Evolutionary conservation across 2,113 vertebrate genomes (phyloP).

Genomic region (Thunnus thynnus): DNA sequence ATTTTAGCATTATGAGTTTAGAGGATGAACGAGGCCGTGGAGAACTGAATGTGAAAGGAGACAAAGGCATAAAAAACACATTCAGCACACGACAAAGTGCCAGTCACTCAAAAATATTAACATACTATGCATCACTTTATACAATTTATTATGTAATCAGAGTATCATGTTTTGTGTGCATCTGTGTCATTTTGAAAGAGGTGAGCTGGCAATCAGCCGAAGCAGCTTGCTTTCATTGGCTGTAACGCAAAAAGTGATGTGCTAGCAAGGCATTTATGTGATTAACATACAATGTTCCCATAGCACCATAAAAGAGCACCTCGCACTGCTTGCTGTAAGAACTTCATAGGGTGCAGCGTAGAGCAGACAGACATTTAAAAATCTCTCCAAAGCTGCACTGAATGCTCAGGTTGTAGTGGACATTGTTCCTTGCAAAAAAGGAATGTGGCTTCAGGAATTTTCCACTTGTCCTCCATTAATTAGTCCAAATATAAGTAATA

Average conservation of each 20-base stretch:
- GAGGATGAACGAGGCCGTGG: slow-evolving; percentile 89
- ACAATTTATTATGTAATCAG: slow-evolving; percentile 22
- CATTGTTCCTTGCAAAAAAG: neutral
- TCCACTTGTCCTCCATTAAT: no score
- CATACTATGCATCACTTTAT: slow-evolving; percentile 47
- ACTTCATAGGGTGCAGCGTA: slow-evolving; percentile 20
- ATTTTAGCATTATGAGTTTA: slow-evolving; percentile 92
- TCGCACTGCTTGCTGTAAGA: slow-evolving; percentile 81
- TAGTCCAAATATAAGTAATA: no score
- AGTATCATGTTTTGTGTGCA: slow-evolving; percentile 30
- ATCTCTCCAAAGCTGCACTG: neutral
- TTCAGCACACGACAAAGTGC: slow-evolving; percentile 75
- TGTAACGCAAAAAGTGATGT: slow-evolving; percentile 24
- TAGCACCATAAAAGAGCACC: slow-evolving; percentile 87
- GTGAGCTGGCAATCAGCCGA: slow-evolving; percentile 47
- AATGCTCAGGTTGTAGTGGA: neutral
- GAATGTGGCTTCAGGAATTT: no score
- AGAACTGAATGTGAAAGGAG: slow-evolving; percentile 90
- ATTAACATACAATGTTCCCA: slow-evolving; percentile 75
- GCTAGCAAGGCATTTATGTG: slow-evolving; percentile 50
- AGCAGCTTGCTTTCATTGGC: slow-evolving; percentile 64
- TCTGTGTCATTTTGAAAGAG: slow-evolving; percentile 45
- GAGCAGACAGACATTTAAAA: slow-evolving; percentile 9
- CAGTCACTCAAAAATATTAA: slow-evolving; percentile 57
- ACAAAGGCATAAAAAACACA: slow-evolving; percentile 85